phyloP scores from a whole-genome alignment of 2,113 vertebrate genomes.

The pig (Sus scrofa) region DNA sequence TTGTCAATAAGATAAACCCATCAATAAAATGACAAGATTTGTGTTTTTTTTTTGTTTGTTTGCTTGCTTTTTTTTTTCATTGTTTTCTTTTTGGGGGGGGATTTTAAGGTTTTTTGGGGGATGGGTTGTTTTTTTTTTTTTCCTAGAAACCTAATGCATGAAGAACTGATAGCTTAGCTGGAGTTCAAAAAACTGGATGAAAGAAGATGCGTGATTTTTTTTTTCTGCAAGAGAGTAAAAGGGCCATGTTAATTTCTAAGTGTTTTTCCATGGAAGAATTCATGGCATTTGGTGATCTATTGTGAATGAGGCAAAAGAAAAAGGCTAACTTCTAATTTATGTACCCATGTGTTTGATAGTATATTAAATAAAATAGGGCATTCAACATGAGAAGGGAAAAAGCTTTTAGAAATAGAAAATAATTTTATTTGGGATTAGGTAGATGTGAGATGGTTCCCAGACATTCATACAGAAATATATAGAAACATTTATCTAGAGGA shows the following conservation, averaged over 20 bases:
- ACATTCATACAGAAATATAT: background rate
- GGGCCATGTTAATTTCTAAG: background rate
- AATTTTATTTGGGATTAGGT: background rate
- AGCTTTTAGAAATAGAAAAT: background rate
- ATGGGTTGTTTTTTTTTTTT: background rate
- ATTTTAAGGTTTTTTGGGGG: background rate
- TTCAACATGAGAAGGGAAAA: background rate
- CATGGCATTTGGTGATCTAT: background rate
- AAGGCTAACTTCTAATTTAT: background rate
- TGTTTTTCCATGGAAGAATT: background rate
- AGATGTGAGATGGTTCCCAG: background rate
- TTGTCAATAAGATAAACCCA: background rate
- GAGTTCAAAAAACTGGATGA: background rate
- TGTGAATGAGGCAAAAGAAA: background rate
- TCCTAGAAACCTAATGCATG: background rate
- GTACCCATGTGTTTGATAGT: background rate
- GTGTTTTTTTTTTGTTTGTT: background rate
- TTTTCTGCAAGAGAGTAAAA: background rate
- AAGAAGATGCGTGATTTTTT: background rate
- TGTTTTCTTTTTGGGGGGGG: background rate
- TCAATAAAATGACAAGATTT: background rate
- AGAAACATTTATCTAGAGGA: background rate
- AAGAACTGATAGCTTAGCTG: background rate
- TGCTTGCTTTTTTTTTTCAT: background rate
- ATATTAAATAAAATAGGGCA: background rate